These are phyloP conservation scores for Onchidella celtica DNA, from an alignment of 2,888 invertebrate species.

Conservation along the genomic window DNA sequence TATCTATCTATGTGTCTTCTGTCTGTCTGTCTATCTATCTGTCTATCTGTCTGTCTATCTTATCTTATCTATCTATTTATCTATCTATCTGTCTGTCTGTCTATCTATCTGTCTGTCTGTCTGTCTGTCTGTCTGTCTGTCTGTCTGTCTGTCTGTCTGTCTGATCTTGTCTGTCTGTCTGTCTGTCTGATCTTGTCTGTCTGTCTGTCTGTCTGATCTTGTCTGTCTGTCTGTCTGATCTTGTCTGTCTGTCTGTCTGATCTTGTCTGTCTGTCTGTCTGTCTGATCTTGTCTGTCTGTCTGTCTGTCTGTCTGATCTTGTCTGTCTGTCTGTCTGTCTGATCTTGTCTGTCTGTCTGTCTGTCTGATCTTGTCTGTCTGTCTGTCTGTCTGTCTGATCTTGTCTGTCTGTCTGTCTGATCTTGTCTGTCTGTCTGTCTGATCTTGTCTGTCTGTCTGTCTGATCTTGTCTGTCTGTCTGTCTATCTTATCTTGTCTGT, in stretches of 20 bases:
- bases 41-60: too few species aligned
- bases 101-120: too few species aligned
- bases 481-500: slow-evolving; percentile 2
- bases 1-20: too few species aligned
- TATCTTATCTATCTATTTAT: too few species aligned
- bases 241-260: neutral
- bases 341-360: neutral
- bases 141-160: too few species aligned
- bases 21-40: too few species aligned
- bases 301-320: neutral
- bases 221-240: neutral
- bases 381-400: neutral
- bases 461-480: neutral
- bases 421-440: neutral
- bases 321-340: neutral
- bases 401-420: neutral
- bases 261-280: neutral
- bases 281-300: neutral
- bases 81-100: too few species aligned
- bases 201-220: too few species aligned
- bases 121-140: too few species aligned
- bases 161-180: too few species aligned
- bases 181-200: too few species aligned
- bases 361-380: neutral
- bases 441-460: neutral